These are phyloP conservation scores for Oplegnathus fasciatus DNA, from an alignment of 2,113 vertebrate genomes.

Conservation along the genomic window DNA sequence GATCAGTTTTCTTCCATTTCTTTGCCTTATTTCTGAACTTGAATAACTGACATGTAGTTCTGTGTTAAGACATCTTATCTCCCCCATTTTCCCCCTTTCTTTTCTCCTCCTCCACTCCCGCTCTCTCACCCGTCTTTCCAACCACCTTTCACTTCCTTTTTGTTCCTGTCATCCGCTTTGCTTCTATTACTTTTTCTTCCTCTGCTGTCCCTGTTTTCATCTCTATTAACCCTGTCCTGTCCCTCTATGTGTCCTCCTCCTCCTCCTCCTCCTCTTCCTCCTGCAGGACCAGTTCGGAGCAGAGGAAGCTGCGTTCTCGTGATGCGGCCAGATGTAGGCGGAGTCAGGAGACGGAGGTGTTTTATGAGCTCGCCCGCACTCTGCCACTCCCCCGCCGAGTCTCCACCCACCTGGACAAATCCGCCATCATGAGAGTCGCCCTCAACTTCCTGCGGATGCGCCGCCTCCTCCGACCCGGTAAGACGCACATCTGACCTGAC, in stretches of 20 bases:
- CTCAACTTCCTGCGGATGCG: constrained; percentile 91
- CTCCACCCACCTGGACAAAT: constrained; percentile 92
- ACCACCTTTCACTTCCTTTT: neutral
- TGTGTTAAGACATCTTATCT: too few relatives aligned
- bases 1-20: too few relatives aligned
- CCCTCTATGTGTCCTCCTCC: neutral
- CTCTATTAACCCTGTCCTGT: neutral
- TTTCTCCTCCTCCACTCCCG: too few relatives aligned
- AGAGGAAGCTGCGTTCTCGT: constrained; percentile 91
- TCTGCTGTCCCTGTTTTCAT: neutral
- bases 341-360: constrained; percentile 91
- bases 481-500: neutral
- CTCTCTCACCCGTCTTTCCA: neutral
- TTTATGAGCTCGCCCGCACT: constrained; percentile 90
- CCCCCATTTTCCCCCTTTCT: too few relatives aligned
- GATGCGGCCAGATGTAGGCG: constrained; percentile 91
- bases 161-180: neutral
- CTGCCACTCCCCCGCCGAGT: constrained; percentile 90
- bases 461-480: constrained; percentile 84
- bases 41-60: too few relatives aligned
- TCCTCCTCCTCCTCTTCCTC: constrained; percentile 4
- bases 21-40: too few relatives aligned
- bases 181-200: neutral
- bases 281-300: constrained; percentile 87
- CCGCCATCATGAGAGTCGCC: constrained; percentile 91